These are phyloP conservation scores for Corythoichthys haematopterus DNA, from an alignment of 2,113 vertebrate species.

Conservation along the genomic window DNA sequence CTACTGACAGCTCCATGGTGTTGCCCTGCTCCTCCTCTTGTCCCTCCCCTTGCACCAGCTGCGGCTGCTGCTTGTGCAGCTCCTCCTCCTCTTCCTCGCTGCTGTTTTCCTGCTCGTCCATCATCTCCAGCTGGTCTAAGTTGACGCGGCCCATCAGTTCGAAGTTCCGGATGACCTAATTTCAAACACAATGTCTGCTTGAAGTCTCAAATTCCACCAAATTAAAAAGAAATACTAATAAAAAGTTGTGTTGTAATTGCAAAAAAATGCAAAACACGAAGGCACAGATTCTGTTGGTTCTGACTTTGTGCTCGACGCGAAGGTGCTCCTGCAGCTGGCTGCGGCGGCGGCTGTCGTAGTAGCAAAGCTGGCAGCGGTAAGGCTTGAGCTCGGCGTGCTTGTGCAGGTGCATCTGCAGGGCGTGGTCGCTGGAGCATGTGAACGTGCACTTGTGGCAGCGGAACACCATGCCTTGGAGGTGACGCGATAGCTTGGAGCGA, in stretches of 20 bases:
- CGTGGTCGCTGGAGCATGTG: slow-evolving; percentile 93
- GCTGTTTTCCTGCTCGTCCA: slow-evolving; percentile 85
- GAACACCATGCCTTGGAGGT: slow-evolving; percentile 93
- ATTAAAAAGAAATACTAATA: no score
- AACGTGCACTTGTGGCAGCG: slow-evolving; percentile 98
- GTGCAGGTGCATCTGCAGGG: slow-evolving; percentile 90
- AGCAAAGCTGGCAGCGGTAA: slow-evolving; percentile 97
- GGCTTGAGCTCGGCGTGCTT: slow-evolving; percentile 94
- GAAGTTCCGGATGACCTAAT: slow-evolving; percentile 94
- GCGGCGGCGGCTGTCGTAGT: slow-evolving; percentile 89
- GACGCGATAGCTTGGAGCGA: slow-evolving; percentile 93
- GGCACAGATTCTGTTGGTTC: slow-evolving; percentile 5
- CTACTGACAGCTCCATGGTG: slow-evolving; percentile 27
- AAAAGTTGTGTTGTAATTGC: no score
- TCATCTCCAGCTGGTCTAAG: slow-evolving; percentile 92
- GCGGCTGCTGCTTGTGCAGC: slow-evolving; percentile 22
- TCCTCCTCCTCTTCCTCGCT: slow-evolving; percentile 81
- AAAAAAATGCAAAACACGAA: background rate
- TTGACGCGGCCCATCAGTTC: slow-evolving; percentile 94
- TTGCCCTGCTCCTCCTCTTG: slow-evolving; percentile 26
- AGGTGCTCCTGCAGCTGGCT: slow-evolving; percentile 90
- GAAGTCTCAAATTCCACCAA: background rate
- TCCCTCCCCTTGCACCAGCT: slow-evolving; percentile 9
- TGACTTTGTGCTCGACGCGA: slow-evolving; percentile 93
- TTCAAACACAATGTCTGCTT: slow-evolving; percentile 3